These are phyloP conservation scores for Sphaeramia orbicularis DNA, from an alignment of 2,797 vertebrate species.

Conservation along the genomic window DNA sequence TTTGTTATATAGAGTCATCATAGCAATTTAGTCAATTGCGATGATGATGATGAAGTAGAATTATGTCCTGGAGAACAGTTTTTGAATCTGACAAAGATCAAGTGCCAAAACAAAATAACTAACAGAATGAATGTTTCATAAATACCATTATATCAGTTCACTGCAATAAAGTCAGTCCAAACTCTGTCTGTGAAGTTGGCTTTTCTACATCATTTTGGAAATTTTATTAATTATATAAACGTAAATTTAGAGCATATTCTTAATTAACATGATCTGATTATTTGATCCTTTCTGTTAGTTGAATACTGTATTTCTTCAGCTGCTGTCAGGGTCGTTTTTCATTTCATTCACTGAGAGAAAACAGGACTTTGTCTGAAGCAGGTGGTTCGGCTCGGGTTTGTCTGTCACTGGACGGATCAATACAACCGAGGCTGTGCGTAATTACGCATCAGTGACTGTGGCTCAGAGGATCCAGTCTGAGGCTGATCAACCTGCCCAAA, in stretches of 20 bases:
- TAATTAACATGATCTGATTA: too few relatives aligned
- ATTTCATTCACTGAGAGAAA: not conserved
- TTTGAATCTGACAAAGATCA: not conserved
- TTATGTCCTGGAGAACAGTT: not conserved
- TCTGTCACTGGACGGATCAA: constrained; percentile 22
- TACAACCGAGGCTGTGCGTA: constrained; percentile 47
- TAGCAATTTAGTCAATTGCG: constrained; percentile 5
- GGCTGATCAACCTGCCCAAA: constrained; percentile 12
- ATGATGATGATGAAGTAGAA: constrained; percentile 2
- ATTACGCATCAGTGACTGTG: constrained; percentile 62
- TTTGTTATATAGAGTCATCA: constrained; percentile 29
- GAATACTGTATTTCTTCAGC: not conserved
- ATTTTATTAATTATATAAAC: not conserved
- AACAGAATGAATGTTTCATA: not conserved
- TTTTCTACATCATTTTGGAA: not conserved
- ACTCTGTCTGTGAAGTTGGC: not conserved
- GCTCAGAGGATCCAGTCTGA: constrained; percentile 22
- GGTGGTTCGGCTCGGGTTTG: constrained; percentile 40
- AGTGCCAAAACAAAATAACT: not conserved
- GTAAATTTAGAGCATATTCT: not conserved
- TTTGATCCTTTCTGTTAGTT: not conserved
- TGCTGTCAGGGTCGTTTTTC: constrained; percentile 2
- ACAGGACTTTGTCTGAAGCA: constrained; percentile 18
- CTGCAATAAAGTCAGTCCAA: not conserved
- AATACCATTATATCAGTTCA: not conserved